phyloP scores from a whole-genome alignment of 2,113 vertebrate genomes.

The Callopanchax toddi region DNA sequence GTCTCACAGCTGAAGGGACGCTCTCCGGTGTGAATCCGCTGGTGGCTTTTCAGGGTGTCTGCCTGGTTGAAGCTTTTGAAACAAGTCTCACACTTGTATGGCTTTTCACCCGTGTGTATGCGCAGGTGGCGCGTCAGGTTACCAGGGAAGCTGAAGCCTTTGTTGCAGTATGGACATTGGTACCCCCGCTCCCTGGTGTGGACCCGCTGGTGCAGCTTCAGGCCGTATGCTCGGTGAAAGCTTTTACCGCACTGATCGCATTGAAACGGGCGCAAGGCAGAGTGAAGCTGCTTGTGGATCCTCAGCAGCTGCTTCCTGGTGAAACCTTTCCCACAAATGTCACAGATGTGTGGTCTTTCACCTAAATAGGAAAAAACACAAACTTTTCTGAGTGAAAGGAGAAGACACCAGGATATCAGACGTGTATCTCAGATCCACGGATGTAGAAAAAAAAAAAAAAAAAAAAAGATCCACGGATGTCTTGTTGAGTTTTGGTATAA shows the following conservation, averaged over 20 bases:
- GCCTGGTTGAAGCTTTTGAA: slow-evolving; percentile 76
- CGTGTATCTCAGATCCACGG: slow-evolving; percentile 17
- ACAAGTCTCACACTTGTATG: slow-evolving; percentile 70
- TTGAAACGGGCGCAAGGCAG: slow-evolving; percentile 59
- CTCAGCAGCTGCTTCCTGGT: slow-evolving; percentile 68
- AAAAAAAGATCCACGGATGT: too few relatives aligned
- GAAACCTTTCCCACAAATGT: slow-evolving; percentile 73
- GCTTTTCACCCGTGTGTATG: slow-evolving; percentile 79
- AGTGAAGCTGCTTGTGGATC: slow-evolving; percentile 66
- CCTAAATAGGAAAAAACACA: too few relatives aligned
- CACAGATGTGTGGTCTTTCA: slow-evolving; percentile 72
- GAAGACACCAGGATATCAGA: slow-evolving; percentile 45
- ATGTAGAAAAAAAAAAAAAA: too few relatives aligned
- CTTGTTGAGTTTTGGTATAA: too few relatives aligned
- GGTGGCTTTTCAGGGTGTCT: slow-evolving; percentile 69
- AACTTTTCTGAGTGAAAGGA: too few relatives aligned
- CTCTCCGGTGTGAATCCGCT: slow-evolving; percentile 70
- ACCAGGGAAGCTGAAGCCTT: slow-evolving; percentile 71
- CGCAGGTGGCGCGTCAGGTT: slow-evolving; percentile 83
- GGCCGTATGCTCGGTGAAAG: slow-evolving; percentile 71
- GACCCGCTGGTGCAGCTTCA: slow-evolving; percentile 74
- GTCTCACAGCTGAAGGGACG: slow-evolving; percentile 69
- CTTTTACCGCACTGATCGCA: slow-evolving; percentile 76
- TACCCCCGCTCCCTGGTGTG: slow-evolving; percentile 70
- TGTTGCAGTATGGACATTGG: slow-evolving; percentile 72